Base-by-base conservation (phyloP, 2,888 invertebrate genomes). In the Epinotia nisella region DNA sequence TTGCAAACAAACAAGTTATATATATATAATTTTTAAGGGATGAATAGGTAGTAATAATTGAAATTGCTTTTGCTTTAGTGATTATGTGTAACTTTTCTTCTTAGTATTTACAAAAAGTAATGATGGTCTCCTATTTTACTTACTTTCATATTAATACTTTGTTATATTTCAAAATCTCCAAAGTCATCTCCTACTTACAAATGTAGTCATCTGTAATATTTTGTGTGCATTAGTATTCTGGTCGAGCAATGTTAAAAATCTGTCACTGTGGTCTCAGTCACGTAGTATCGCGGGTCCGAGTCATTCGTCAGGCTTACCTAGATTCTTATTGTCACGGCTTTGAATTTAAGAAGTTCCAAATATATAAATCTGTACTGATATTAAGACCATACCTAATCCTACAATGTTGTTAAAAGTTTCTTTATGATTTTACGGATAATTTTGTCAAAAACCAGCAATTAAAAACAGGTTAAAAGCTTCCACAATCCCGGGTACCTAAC, bases 281-380 rank as follows among this genome's bases (percentile, higher is more conserved):
- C 74, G 74, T 74, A 74, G 70, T 56, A 66, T 66, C 39, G 45
- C 55, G 72, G 62, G 71, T 60, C 45, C 19, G 45, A 41, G 76
- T 80, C 80, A 78, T 83, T 81, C 81, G 80, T 83, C 82, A 81
- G 77, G 81, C 82, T 83, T 81, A 80, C 81, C 78, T 77, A 76
- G 64, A 68, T 67, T 65, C 75, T 76, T 78, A 74, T 61, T 69
- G 70, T 53, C 39, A 51, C 58, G 35, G 29, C 55, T 10, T 35
- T 45, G 29, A n/a, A n/a, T n/a, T n/a, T n/a, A n/a, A 75, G 69
- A 74, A 75, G 76, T 75, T 55, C 9, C 15, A 45, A 41, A 61
- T 15, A 24, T 4, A 45, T 19, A n/a, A n/a, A n/a, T n/a, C n/a
- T n/a, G 41, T 1, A 39, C 17, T 39, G 17, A 29, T 5, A n/a